Evolutionary conservation across 2,113 vertebrate genomes (phyloP).

Genomic region (Phycodurus eques): DNA sequence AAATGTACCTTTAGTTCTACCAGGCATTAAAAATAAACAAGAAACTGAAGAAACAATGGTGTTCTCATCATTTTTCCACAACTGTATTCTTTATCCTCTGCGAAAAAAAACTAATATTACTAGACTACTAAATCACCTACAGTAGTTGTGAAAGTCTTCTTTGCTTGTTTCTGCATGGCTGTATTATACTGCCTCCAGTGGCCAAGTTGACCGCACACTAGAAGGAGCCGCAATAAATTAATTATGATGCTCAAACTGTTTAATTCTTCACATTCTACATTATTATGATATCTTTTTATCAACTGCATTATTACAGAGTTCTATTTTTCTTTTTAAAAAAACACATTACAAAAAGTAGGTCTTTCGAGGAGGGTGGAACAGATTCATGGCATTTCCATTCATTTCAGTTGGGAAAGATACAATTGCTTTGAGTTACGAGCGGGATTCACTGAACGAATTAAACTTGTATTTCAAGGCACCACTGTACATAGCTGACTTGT

Average conservation of each 20-base stretch:
- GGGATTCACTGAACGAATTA: too few species aligned
- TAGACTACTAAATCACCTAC: neutral
- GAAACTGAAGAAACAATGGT: too few species aligned
- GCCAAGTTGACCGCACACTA: neutral
- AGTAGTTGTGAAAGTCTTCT: neutral
- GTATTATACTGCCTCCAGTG: neutral
- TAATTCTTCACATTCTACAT: neutral
- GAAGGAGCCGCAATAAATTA: neutral
- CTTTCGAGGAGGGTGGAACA: too few species aligned
- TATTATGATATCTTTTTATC: neutral
- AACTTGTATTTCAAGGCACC: neutral
- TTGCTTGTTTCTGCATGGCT: neutral
- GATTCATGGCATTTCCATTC: too few species aligned
- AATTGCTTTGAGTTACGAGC: too few species aligned
- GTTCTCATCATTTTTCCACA: too few species aligned
- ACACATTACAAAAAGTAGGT: too few species aligned
- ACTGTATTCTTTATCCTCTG: too few species aligned
- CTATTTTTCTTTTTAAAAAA: neutral
- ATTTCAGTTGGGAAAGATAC: too few species aligned
- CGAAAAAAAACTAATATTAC: neutral
- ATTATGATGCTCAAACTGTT: neutral
- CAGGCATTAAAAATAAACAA: too few species aligned
- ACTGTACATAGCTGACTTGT: neutral
- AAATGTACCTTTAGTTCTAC: too few species aligned
- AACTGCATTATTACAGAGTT: neutral